Conservation (phyloP, 2,113 vertebrate genomes). For the Crotalus horridus region DNA sequence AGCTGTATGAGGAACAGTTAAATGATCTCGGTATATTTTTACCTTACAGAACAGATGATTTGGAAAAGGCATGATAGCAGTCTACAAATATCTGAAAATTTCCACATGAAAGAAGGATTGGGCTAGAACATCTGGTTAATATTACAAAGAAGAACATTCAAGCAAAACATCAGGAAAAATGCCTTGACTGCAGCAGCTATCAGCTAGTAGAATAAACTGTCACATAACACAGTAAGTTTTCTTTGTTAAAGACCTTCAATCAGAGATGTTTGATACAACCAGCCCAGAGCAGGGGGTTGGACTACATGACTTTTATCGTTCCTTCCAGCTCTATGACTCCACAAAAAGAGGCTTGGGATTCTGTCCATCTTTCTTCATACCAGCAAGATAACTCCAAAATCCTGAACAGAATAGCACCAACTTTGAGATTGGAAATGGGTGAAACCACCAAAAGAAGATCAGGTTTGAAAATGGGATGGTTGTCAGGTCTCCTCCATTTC, state of each 20-base stretch:
- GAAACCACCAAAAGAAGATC: background rate
- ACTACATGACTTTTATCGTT: background rate
- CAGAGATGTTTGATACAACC: background rate
- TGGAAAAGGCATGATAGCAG: background rate
- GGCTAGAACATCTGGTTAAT: background rate
- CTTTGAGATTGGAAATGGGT: background rate
- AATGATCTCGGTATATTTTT: background rate
- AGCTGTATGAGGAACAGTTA: background rate
- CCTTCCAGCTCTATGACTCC: background rate
- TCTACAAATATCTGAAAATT: background rate
- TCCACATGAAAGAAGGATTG: background rate
- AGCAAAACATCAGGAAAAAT: background rate
- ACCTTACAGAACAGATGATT: background rate
- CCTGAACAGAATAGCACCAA: background rate
- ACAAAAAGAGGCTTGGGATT: background rate
- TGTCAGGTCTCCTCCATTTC: too few species aligned
- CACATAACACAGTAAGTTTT: background rate
- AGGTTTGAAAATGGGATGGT: background rate
- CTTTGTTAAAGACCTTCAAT: background rate
- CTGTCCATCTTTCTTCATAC: background rate
- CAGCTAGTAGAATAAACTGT: background rate
- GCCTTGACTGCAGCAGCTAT: background rate
- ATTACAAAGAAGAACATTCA: background rate
- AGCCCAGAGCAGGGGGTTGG: background rate
- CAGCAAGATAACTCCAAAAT: background rate